phyloP scores from a whole-genome alignment of 2,888 invertebrate species.

The Leptinotarsa rubiginosa region DNA sequence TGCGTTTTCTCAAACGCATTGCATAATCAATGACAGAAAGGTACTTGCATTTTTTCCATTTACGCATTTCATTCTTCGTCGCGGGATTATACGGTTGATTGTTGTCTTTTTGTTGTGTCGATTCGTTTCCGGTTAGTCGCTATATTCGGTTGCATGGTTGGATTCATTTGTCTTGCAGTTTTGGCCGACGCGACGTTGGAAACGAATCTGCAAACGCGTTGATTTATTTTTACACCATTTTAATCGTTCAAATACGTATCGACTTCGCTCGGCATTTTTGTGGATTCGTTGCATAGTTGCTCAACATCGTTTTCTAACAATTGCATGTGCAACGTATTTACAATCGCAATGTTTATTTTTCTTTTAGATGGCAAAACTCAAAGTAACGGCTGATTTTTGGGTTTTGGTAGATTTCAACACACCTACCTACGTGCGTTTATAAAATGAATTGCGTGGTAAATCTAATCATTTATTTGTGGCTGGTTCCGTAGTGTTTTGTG shows the following conservation, averaged over 20 bases:
- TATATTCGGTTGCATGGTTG: conserved; percentile 10
- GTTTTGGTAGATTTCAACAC: not conserved
- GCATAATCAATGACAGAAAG: conserved; percentile 61
- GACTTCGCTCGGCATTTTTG: conserved; percentile 10
- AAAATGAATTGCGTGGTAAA: not conserved
- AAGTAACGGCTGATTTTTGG: not conserved
- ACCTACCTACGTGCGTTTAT: not conserved
- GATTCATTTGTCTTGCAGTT: not conserved
- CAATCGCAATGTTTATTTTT: not conserved
- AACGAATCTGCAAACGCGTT: not conserved
- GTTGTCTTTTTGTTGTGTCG: not conserved
- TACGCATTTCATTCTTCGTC: conserved; percentile 21
- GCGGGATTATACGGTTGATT: conserved; percentile 15
- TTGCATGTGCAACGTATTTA: not conserved
- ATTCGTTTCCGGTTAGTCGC: not conserved
- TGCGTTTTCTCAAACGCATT: conserved; percentile 55
- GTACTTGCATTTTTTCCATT: conserved; percentile 43
- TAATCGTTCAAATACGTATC: conserved; percentile 11
- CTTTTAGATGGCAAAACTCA: not conserved
- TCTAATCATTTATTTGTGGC: not conserved
- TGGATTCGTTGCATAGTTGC: conserved; percentile 10
- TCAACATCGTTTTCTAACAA: conserved; percentile 3
- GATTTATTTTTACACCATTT: conserved; percentile 15
- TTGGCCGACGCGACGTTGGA: not conserved
- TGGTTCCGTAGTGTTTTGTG: no score